Evolutionary conservation across 2,888 invertebrate species (phyloP).

Genomic region (Darwinula stevensoni): DNA sequence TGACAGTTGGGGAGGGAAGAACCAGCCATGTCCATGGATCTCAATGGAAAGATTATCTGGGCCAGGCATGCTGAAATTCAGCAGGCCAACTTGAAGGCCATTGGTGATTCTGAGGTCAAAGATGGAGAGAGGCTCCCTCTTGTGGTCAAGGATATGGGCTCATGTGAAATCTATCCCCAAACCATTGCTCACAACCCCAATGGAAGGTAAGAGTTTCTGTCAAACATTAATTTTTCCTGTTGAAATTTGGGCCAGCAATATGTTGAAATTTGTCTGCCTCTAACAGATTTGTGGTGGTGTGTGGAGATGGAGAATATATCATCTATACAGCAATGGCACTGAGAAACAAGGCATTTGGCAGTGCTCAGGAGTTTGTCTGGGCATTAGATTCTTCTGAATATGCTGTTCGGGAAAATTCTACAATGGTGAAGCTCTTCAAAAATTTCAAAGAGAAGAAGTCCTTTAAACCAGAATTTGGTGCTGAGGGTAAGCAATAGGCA

Average conservation of each 20-base stretch:
- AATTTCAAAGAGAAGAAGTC: slow-evolving; percentile 92
- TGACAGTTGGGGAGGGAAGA: slow-evolving; percentile 64
- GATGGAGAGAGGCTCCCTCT: slow-evolving; percentile 81
- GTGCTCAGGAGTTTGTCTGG: slow-evolving; percentile 98
- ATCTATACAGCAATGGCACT: slow-evolving; percentile 99
- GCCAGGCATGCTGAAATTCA: slow-evolving; percentile 95
- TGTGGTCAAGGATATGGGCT: slow-evolving; percentile 92
- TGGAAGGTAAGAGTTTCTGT: slow-evolving; percentile 28
- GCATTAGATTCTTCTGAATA: slow-evolving; percentile 75
- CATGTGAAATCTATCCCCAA: slow-evolving; percentile 96
- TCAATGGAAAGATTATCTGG: slow-evolving; percentile 94
- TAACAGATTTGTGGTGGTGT: slow-evolving; percentile 53
- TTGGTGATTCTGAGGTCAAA: slow-evolving; percentile 36
- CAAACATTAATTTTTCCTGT: not conserved
- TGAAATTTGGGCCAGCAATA: not conserved
- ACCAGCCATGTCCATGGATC: slow-evolving; percentile 97
- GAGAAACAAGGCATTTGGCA: slow-evolving; percentile 91
- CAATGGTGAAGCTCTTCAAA: slow-evolving; percentile 77
- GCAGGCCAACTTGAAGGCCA: slow-evolving; percentile 67
- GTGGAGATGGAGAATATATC: slow-evolving; percentile 98
- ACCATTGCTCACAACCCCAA: slow-evolving; percentile 95
- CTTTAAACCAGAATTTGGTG: slow-evolving; percentile 87
- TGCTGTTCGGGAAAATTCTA: slow-evolving; percentile 48
- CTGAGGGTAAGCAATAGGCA: slow-evolving; percentile 34
- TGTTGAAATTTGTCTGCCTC: slow-evolving; percentile 1